phyloP scores from a whole-genome alignment of 2,113 vertebrate genomes.

The Heterochromis multidens region DNA sequence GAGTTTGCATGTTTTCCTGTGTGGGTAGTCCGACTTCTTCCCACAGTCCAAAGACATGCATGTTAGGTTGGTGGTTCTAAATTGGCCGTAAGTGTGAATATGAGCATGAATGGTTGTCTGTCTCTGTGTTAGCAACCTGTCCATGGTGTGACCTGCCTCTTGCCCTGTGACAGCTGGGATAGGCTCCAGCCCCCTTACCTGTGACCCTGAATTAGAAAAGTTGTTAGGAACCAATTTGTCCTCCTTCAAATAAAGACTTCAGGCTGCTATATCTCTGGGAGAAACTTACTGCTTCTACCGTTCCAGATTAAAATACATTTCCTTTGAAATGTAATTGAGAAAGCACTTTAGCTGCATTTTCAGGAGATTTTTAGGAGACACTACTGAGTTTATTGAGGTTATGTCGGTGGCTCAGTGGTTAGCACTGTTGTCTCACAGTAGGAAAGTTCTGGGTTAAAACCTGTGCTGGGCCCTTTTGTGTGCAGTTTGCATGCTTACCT shows the following conservation, averaged over 20 bases:
- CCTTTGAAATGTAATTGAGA: neutral
- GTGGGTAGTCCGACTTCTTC: neutral
- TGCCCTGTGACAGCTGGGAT: neutral
- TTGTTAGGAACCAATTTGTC: neutral
- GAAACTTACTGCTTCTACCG: neutral
- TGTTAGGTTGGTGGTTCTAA: neutral
- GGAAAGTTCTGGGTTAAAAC: no score
- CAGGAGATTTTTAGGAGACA: neutral
- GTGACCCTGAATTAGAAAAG: neutral
- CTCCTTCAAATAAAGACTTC: neutral
- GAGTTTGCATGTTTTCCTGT: neutral
- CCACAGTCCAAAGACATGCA: neutral
- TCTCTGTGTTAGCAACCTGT: neutral
- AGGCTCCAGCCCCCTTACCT: neutral
- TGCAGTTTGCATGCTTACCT: neutral
- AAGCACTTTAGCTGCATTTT: neutral
- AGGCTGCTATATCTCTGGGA: neutral
- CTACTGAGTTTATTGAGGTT: no score
- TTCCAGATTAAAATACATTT: neutral
- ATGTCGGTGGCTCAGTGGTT: no score
- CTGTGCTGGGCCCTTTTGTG: no score
- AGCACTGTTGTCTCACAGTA: no score
- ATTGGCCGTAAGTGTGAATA: neutral
- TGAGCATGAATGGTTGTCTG: neutral
- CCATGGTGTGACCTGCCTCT: neutral